Evolutionary conservation across 2,113 vertebrate genomes (phyloP).

Genomic region (Pachypanchax playfairii): DNA sequence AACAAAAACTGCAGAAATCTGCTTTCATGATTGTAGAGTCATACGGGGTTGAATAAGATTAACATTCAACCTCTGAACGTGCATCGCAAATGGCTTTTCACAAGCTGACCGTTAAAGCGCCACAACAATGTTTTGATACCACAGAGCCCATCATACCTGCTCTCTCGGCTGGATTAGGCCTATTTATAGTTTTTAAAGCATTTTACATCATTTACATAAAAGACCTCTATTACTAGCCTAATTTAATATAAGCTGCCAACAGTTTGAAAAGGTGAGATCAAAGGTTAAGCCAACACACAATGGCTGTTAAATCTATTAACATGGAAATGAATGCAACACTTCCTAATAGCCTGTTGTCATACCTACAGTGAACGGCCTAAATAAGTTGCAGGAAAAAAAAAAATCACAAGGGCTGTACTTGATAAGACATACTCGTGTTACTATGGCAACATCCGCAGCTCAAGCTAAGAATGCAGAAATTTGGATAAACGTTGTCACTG

Average conservation of each 20-base stretch:
- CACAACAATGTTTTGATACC: constrained; percentile 60
- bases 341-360: constrained; percentile 81
- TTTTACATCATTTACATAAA: constrained; percentile 74
- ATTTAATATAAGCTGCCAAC: constrained; percentile 73
- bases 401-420: constrained; percentile 83
- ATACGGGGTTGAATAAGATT: not conserved
- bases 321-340: constrained; percentile 82
- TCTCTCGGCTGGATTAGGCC: constrained; percentile 57
- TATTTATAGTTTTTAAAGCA: constrained; percentile 75
- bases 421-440: constrained; percentile 86
- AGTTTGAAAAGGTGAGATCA: constrained; percentile 66
- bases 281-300: constrained; percentile 73
- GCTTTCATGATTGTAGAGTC: constrained; percentile 3
- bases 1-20: constrained; percentile 11
- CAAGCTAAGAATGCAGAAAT: constrained; percentile 83
- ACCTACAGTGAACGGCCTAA: constrained; percentile 83
- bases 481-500: constrained; percentile 77
- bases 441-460: constrained; percentile 85
- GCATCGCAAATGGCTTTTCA: constrained; percentile 33
- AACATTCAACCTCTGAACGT: constrained; percentile 30
- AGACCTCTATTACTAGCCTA: constrained; percentile 59
- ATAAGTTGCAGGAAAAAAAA: constrained; percentile 80
- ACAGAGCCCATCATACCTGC: constrained; percentile 43
- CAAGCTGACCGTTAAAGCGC: constrained; percentile 38
- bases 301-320: constrained; percentile 76